Base-by-base conservation (phyloP, 2,888 invertebrate genomes). In the Netelia virgata region DNA sequence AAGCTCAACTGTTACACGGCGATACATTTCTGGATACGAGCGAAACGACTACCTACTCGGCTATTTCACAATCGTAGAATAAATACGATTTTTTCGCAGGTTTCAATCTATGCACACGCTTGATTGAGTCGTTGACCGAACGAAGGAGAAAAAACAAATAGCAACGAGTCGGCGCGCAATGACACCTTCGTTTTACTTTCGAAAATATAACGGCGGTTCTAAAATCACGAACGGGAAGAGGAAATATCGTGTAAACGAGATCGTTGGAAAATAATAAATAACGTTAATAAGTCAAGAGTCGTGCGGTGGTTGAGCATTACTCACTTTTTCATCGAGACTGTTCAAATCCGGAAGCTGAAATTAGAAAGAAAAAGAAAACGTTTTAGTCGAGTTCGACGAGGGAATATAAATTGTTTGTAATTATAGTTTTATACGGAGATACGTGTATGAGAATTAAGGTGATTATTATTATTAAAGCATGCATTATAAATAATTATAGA, bases 311-410 rank as follows among this genome's bases (percentile, higher is more conserved):
- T 6, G 36, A 36, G 1, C 36, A 6, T 28, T 84, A 90, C 93
- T 93, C 88, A 93, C 93, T 92, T 92, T 93, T 86, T 93, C 93
- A 85, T 93, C 92, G 88, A 93, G 91, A 72, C 88, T 92, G 87
- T 91, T 90, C 80, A 93, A 81, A 84, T 93, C 92, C 77, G 92
- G 93, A 85, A 93, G 87, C 93, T 93, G 91, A 57, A 92, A 91
- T 82, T 84, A 55, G 86, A 88, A 81, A 83, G 82, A 61, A 82
- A 76, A 68, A 70, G 77, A 53, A 76, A 66, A 47, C 47, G n/a
- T 18, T 76, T 57, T 41, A 11, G 9, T 23, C 43, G 9, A 3
- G 8, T n/a, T 18, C 18, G 16, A n/a, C 1, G 50, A 50, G 50
- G 1, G 50, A 50, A n/a, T n/a, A 14, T 14, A 53, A 53, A 53